phyloP scores from a whole-genome alignment of 2,797 vertebrate species.

The Orientallactaga sibirica region DNA sequence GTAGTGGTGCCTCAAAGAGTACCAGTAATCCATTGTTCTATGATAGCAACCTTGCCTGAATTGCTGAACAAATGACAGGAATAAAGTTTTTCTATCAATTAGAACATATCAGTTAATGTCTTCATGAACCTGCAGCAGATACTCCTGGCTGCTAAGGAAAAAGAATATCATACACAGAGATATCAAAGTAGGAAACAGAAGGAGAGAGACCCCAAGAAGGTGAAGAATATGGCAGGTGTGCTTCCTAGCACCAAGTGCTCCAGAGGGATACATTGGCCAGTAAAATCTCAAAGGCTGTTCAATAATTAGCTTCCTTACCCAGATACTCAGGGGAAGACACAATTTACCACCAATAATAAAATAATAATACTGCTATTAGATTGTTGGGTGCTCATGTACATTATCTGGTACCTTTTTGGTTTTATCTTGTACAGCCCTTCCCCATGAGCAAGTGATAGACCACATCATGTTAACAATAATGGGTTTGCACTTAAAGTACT shows the following conservation, averaged over 20 bases:
- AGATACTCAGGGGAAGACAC: neutral
- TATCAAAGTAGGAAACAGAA: neutral
- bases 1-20: too few relatives aligned
- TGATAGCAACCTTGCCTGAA: neutral
- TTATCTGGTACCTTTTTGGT: neutral
- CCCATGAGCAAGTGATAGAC: too few relatives aligned
- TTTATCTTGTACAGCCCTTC: too few relatives aligned
- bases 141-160: neutral
- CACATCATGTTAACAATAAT: neutral
- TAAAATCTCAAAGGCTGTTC: neutral
- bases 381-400: neutral
- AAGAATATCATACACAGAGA: neutral
- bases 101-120: neutral
- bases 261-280: neutral
- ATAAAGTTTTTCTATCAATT: neutral
- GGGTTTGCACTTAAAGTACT: neutral
- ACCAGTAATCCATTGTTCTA: neutral
- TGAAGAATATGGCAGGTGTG: neutral
- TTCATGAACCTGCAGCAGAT: neutral
- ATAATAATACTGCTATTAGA: too few relatives aligned
- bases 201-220: neutral
- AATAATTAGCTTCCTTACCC: neutral
- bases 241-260: neutral
- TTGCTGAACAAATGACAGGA: neutral
- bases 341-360: neutral